phyloP scores from a whole-genome alignment of 2,113 vertebrate genomes.

The Lycaon pictus region DNA sequence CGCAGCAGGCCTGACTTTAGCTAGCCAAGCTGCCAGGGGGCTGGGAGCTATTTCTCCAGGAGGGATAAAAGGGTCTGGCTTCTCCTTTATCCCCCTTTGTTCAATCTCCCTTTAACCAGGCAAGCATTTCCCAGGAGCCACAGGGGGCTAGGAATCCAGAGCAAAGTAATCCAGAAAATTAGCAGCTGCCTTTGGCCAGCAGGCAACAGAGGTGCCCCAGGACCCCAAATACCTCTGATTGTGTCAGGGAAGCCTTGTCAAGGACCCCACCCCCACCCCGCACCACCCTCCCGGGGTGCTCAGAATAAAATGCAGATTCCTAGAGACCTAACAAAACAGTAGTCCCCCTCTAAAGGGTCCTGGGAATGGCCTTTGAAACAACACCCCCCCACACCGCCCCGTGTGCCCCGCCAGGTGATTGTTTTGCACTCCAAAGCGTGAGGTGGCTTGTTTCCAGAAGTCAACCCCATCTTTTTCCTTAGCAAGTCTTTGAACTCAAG shows the following conservation, averaged over 20 bases:
- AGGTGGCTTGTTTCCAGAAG: not conserved
- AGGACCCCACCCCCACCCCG: too few species aligned
- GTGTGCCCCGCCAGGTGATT: not conserved
- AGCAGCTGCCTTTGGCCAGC: not conserved
- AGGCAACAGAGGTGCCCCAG: not conserved
- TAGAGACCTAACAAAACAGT: accelerated
- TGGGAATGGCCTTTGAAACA: not conserved
- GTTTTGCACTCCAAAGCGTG: not conserved
- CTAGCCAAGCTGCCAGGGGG: accelerated
- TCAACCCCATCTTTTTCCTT: not conserved
- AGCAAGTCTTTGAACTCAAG: not conserved
- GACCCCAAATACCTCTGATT: not conserved
- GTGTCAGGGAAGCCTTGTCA: not conserved
- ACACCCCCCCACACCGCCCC: not conserved
- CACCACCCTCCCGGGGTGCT: too few species aligned
- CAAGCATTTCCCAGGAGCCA: not conserved
- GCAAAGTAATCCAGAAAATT: not conserved
- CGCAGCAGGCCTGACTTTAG: too few species aligned
- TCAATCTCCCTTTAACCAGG: not conserved
- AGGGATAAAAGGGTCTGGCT: not conserved
- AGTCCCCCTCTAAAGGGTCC: not conserved
- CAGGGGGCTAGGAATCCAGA: not conserved
- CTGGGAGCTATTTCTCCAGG: not conserved
- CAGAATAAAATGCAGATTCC: not conserved
- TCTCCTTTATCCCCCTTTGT: not conserved